Percentiles rank a stretch among this genome's conserved stretches.
Evolutionary conservation across 2,888 invertebrate genomes (phyloP).

Genomic region (Sphaeridia pumilis): DNA sequence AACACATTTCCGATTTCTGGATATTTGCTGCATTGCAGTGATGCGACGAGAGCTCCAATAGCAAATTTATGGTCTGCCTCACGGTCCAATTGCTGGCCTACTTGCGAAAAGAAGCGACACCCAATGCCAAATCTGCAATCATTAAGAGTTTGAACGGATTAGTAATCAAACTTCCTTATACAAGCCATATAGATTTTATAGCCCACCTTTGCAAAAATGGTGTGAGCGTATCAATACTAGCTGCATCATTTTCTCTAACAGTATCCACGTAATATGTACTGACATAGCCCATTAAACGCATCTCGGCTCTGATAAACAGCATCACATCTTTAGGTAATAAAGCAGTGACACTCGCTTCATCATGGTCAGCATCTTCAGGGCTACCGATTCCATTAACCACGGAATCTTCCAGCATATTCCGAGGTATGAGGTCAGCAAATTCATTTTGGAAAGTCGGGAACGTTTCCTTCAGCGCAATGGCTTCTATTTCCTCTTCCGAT

Average conservation of each 20-base stretch:
- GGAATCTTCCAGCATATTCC: not conserved
- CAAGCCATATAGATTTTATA: not conserved
- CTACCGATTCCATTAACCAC: no score
- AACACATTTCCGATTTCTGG: not conserved
- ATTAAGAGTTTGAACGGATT: not conserved
- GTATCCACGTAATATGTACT: slow-evolving; percentile 20
- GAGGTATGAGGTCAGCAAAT: slow-evolving; percentile 21
- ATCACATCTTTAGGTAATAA: slow-evolving; percentile 20
- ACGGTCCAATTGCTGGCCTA: not conserved
- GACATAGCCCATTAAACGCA: slow-evolving; percentile 13
- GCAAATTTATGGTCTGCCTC: slow-evolving; percentile 27
- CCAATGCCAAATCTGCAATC: slow-evolving; percentile 28
- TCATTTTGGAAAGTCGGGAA: slow-evolving; percentile 33
- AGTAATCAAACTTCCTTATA: not conserved
- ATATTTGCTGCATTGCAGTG: slow-evolving; percentile 4
- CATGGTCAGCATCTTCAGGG: not conserved
- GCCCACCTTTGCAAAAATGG: slow-evolving; percentile 28
- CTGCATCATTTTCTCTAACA: not conserved
- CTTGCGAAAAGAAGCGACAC: not conserved
- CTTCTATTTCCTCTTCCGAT: slow-evolving; percentile 32
- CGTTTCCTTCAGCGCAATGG: slow-evolving; percentile 22
- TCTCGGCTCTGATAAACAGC: slow-evolving; percentile 21
- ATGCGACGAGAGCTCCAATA: slow-evolving; percentile 25
- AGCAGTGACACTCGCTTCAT: not conserved
- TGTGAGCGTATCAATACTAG: slow-evolving; percentile 17